These are phyloP conservation scores for Mormyrus proboscirostris DNA, from an alignment of 2,797 vertebrate species.

Conservation along the genomic window DNA sequence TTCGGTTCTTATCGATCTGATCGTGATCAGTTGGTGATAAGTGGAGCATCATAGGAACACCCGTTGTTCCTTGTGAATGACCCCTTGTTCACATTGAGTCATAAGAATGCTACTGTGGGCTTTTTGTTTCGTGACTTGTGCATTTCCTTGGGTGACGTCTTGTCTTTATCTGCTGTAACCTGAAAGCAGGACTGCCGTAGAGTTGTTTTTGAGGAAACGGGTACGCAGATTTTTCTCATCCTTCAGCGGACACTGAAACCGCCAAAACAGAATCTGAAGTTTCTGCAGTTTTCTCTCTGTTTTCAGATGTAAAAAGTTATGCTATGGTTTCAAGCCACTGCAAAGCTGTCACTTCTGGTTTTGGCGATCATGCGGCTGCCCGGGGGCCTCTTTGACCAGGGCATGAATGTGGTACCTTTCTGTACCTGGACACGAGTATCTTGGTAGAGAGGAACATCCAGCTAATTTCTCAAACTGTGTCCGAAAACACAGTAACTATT, in stretches of 20 bases:
- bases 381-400: background rate
- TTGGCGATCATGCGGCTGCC: background rate
- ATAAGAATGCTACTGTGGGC: background rate
- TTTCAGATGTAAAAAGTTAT: background rate
- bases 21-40: constrained; percentile 27
- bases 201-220: background rate
- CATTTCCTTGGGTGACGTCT: background rate
- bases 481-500: background rate
- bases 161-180: background rate
- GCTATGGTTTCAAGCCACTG: background rate
- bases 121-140: background rate
- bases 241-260: background rate
- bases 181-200: background rate
- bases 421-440: background rate
- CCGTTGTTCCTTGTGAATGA: background rate
- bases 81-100: background rate
- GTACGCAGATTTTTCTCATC: background rate
- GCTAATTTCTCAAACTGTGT: background rate
- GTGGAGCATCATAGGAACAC: background rate
- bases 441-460: background rate
- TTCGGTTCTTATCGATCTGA: constrained; percentile 36
- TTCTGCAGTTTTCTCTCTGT: background rate
- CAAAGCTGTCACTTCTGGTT: too few relatives aligned
- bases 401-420: background rate
- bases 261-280: background rate